Base-by-base conservation (phyloP, 2,113 vertebrate species). In the Chinchilla lanigera region DNA sequence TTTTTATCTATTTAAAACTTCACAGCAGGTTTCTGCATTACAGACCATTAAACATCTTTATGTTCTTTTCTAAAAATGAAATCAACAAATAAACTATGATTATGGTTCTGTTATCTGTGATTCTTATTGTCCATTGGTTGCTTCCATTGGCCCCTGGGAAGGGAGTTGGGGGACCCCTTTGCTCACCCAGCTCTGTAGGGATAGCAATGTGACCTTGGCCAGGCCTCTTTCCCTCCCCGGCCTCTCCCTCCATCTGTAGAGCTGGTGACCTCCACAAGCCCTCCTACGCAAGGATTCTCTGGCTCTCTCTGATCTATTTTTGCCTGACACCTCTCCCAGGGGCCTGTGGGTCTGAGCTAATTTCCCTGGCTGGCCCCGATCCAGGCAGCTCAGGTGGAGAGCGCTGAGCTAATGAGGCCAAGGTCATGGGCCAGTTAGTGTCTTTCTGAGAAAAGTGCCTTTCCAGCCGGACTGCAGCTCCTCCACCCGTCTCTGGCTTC, bases 381-480 rank as follows among this genome's bases (percentile, higher is more conserved):
- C 97, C 97, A 97, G 91, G 96, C 86, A 96, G 97, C 96, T 97
- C 97, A 97, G 97, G 97, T 97, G 96, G 92, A 95, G 92, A 93
- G 52, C 0, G 13, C 93, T 14, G 58, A 95, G 95, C 93, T 97
- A 98, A 98, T 93, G 96, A 98, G 97, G 97, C 96, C 97, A 97
- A 98, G 97, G 96, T 97, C 96, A 97, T 86, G 97, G 97, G 83
- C 97, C 95, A 90, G 86, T 95, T 93, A 94, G 63, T 0, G 1
- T 78, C 84, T 73, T 60, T 28, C 2, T 20, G 80, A 97, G 84
- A 63, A 92, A 87, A 89, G 5, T 0, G 61, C 63, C 93, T 95
- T 83, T 93, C 86, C 13, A 10, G 60, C 73, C 7, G 4, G 73
- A 93, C 86, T 35, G 3, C 52, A 20, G 65, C 90, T 89, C 47